Evolutionary conservation across 2,113 vertebrate species (phyloP), one percentile per base, ranked within the genome.

Genomic region (Triplophysa siluroides): DNA sequence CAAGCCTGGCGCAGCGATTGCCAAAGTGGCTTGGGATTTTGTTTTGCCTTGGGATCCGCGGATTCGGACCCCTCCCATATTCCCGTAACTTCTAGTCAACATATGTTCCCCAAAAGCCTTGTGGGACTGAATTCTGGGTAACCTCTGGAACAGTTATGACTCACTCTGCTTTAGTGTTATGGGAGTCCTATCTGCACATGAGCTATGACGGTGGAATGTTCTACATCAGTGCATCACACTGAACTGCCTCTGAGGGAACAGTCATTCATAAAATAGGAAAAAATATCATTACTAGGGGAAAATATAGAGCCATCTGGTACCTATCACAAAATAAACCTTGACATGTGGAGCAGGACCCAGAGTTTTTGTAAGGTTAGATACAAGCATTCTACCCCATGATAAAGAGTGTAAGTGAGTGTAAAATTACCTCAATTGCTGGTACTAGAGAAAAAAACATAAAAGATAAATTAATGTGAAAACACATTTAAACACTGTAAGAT

Each of bases 21-120:
- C 18, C 18, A 68, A 67, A 63, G 74, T 64, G 67, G 76, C 75
- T 62, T 23, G 67, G 62, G 68, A 66, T 62, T 43, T 61, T 70
- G 45, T 9, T 56, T 86, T 65, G 81, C 47, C 45, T 47, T 47
- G 80, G 69, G 77, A 60, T 58, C 50, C 45, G 71, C 26, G 81
- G 29, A 29, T 56, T 56, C 52, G 47, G 71, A 78, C 69, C 47
- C 50, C 67, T 70, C 77, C 64, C 71, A 56, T n/a, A 74, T 65
- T 62, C 72, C 47, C 66, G 26, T 58, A 67, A 73, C 29, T 74
- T 60, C 69, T 47, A 45, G 63, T 68, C 41, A 81, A 90, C 90
- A 92, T 92, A 89, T 92, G 90, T 90, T 92, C 92, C 91, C 89
- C 88, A 87, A 65, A 80, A 76, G 67, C 33, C 67, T 73, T 84